Evolutionary conservation across 2,797 vertebrate genomes (phyloP).

Genomic region (Fringilla coelebs): DNA sequence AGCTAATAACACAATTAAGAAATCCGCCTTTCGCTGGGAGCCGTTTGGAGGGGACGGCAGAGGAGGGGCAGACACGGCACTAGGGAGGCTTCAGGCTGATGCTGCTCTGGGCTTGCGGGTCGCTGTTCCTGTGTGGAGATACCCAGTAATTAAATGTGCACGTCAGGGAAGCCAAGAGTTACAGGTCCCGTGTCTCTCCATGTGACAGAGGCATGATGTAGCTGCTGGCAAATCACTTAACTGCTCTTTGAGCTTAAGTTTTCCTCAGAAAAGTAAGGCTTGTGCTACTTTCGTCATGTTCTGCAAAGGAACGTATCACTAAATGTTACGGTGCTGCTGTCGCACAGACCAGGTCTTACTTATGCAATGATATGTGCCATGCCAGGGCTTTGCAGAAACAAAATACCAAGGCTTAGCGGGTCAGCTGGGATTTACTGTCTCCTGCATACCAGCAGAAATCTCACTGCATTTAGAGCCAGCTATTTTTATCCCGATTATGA

Average conservation of each 20-base stretch:
- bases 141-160: neutral
- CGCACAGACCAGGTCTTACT: neutral
- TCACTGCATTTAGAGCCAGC: slow-evolving; percentile 2
- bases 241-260: neutral
- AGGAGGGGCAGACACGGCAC: neutral
- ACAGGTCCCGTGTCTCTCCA: neutral
- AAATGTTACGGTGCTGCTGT: neutral
- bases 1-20: slow-evolving; percentile 74
- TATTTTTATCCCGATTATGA: slow-evolving; percentile 10
- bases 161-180: neutral
- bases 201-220: neutral
- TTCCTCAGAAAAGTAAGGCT: neutral
- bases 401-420: slow-evolving; percentile 29
- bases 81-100: neutral
- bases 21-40: slow-evolving; percentile 61
- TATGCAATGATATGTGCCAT: neutral
- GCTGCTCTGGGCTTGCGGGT: neutral
- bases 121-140: neutral
- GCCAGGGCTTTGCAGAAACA: slow-evolving; percentile 12
- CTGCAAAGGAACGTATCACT: fast-evolving
- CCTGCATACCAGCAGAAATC: neutral
- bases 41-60: slow-evolving; percentile 42
- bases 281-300: neutral
- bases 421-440: slow-evolving; percentile 40
- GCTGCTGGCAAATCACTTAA: neutral